phyloP scores from a whole-genome alignment of 2,888 invertebrate genomes.

The Ophion costatus region DNA sequence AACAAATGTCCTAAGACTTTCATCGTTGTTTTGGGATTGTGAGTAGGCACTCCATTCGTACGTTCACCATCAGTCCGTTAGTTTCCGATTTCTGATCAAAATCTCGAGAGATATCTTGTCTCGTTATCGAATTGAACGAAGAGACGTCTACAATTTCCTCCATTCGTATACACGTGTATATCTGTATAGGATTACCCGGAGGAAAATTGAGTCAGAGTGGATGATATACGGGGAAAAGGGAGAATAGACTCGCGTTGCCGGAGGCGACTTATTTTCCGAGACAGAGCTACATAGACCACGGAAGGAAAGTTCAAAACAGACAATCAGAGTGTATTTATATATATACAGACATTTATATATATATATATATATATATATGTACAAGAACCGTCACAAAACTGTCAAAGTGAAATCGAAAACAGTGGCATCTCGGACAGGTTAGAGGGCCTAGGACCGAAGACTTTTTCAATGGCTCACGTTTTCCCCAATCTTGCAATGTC shows the following conservation, averaged over 20 bases:
- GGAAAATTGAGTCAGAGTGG: conserved; percentile 49
- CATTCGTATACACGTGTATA: background rate
- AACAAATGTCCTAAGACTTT: no score
- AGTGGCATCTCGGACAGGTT: background rate
- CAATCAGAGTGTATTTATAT: background rate
- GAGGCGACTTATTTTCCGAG: conserved; percentile 54
- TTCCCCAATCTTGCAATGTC: background rate
- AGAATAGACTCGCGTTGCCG: conserved; percentile 12
- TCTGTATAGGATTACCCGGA: background rate
- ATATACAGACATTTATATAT: no score
- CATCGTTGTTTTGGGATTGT: no score
- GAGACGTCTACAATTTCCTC: conserved; percentile 29
- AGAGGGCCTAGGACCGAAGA: background rate
- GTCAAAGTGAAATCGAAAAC: conserved; percentile 4
- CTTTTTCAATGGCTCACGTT: background rate
- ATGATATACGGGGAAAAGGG: background rate
- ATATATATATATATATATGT: no score
- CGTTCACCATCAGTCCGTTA: conserved; percentile 3
- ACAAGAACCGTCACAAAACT: background rate
- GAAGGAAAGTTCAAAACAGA: background rate
- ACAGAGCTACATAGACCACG: background rate
- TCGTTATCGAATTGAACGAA: conserved; percentile 50
- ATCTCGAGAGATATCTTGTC: conserved; percentile 40
- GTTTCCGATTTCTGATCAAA: conserved; percentile 35
- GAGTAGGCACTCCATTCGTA: background rate